These are phyloP conservation scores for Neodiprion fabricii DNA, from an alignment of 1,140 invertebrate genomes.

Conservation along the genomic window DNA sequence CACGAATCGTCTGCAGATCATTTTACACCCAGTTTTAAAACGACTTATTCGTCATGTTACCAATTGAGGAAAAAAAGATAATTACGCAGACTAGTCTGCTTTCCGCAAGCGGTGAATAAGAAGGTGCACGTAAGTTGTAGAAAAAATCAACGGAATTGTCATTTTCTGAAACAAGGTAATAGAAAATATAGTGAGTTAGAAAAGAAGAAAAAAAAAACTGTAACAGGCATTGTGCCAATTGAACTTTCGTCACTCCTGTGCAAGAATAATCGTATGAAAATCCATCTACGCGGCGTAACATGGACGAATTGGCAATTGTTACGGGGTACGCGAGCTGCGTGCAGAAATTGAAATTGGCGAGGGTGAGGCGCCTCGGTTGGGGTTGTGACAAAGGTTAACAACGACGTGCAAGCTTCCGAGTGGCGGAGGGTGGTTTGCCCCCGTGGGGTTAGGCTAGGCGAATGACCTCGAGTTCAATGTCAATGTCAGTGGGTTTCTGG, in stretches of 20 bases:
- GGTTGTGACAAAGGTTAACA: background rate
- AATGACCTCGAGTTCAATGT: slow-evolving; percentile 30
- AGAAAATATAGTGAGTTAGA: background rate
- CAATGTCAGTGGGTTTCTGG: slow-evolving; percentile 48
- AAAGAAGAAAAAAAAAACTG: background rate
- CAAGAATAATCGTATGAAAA: too few species aligned
- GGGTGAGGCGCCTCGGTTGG: background rate
- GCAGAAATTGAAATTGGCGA: background rate
- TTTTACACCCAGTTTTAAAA: background rate
- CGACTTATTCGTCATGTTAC: too few species aligned
- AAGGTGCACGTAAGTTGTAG: too few species aligned
- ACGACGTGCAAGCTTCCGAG: background rate
- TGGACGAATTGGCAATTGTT: background rate
- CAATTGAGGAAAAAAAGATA: too few species aligned
- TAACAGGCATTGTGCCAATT: too few species aligned
- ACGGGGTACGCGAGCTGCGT: background rate
- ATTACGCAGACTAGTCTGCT: too few species aligned
- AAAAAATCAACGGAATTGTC: too few species aligned
- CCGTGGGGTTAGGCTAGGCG: slow-evolving; percentile 18
- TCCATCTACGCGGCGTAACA: too few species aligned
- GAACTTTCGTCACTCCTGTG: too few species aligned
- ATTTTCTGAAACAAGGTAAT: too few species aligned
- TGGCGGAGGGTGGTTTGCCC: slow-evolving; percentile 23
- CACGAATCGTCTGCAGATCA: background rate
- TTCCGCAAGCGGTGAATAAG: too few species aligned